A percentile compares a stretch with the other conserved stretches of the same genome.
Conservation (phyloP, 2,797 vertebrate species). For the Molossus alvarezi region DNA sequence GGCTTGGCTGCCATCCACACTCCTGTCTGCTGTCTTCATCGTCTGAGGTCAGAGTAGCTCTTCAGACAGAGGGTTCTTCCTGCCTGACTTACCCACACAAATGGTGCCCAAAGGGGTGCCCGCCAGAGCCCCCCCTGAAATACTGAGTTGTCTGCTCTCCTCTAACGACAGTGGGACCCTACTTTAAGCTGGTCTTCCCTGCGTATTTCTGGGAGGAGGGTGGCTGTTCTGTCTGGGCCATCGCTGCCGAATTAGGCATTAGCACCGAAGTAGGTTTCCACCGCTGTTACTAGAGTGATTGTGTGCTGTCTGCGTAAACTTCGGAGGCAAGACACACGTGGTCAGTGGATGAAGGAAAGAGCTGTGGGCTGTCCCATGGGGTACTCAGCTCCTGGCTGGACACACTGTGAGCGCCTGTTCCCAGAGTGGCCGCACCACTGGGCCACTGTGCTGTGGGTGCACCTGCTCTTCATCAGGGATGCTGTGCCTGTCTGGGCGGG, state of each 20-base stretch:
- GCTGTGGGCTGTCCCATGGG: fast-evolving
- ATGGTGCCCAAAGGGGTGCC: background rate
- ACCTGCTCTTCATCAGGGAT: background rate
- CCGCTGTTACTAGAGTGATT: fast-evolving
- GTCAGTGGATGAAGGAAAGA: background rate
- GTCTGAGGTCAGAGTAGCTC: background rate
- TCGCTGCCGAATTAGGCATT: too few species aligned
- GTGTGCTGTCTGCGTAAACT: too few species aligned
- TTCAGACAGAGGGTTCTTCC: fast-evolving
- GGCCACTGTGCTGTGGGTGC: too few species aligned
- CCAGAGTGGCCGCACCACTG: too few species aligned
- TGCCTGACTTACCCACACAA: background rate
- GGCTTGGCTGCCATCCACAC: fast-evolving
- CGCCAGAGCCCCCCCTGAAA: fast-evolving
- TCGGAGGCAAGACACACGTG: fast-evolving
- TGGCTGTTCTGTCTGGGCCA: too few species aligned
- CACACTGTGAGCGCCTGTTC: fast-evolving
- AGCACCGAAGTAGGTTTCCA: background rate
- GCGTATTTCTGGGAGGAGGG: background rate
- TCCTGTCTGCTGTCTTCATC: fast-evolving
- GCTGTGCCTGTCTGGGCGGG: fast-evolving
- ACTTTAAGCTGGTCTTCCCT: fast-evolving
- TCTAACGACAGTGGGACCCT: background rate
- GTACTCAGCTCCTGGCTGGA: background rate
- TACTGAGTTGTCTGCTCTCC: fast-evolving